phyloP scores from a whole-genome alignment of 2,797 vertebrate genomes.

The Phrynocephalus vlangalii region DNA sequence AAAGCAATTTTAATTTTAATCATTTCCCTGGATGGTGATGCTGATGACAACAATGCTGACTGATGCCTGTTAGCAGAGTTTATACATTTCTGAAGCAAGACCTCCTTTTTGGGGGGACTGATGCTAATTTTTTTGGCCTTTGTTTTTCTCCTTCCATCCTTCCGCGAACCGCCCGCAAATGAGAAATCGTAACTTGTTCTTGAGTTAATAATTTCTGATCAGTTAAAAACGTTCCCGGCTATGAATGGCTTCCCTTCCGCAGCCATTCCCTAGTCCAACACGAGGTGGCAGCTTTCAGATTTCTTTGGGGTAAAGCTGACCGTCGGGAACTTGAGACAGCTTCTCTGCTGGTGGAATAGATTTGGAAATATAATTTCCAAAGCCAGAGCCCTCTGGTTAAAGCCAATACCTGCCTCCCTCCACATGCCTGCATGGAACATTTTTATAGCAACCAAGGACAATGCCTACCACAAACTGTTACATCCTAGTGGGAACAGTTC shows the following conservation, averaged over 20 bases:
- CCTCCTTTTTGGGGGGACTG: not conserved
- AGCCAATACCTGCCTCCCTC: constrained; percentile 19
- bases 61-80: not conserved
- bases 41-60: too few relatives aligned
- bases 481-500: constrained; percentile 28
- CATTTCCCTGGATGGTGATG: not conserved
- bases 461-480: constrained; percentile 18
- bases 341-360: not conserved
- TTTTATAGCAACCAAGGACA: constrained; percentile 28
- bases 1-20: not conserved
- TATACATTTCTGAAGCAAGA: not conserved
- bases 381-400: constrained; percentile 31
- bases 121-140: not conserved
- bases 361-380: constrained; percentile 25
- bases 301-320: not conserved
- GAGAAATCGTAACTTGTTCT: not conserved
- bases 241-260: not conserved
- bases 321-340: not conserved
- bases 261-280: constrained; percentile 45
- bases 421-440: not conserved
- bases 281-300: constrained; percentile 75
- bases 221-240: not conserved
- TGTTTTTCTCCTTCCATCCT: not conserved
- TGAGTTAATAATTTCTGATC: not conserved
- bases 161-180: not conserved